Percentiles rank a stretch among this genome's conserved stretches.
Evolutionary conservation across 2,797 vertebrate species (phyloP).

Genomic region (Novumbra hubbsi): DNA sequence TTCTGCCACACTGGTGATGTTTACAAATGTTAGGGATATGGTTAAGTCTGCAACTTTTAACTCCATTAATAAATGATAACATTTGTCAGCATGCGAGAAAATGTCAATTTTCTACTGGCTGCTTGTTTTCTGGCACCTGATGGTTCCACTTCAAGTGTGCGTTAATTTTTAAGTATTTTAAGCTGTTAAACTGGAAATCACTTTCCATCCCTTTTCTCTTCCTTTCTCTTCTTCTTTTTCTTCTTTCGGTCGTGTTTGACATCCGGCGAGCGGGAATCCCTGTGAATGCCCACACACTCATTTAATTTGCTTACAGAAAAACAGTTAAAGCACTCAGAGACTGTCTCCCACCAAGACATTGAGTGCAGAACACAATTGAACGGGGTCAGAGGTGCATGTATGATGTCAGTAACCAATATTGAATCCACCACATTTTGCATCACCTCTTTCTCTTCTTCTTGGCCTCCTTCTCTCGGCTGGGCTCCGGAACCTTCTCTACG

Average conservation of each 20-base stretch:
- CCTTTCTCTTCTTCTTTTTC: slow-evolving; percentile 76
- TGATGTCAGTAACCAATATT: not conserved
- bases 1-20: too few relatives aligned
- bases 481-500: too few relatives aligned
- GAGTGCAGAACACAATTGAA: not conserved
- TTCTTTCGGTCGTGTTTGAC: slow-evolving; percentile 78
- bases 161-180: too few relatives aligned
- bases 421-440: slow-evolving; percentile 29
- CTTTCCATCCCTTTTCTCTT: slow-evolving; percentile 37
- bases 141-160: too few relatives aligned
- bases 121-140: too few relatives aligned
- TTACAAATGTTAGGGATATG: too few relatives aligned
- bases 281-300: slow-evolving; percentile 49
- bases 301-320: not conserved
- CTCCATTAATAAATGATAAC: too few relatives aligned
- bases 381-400: not conserved
- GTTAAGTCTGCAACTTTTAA: too few relatives aligned
- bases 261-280: slow-evolving; percentile 79
- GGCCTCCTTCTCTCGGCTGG: slow-evolving; percentile 57
- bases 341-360: not conserved
- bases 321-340: not conserved
- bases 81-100: too few relatives aligned
- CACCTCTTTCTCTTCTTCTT: slow-evolving; percentile 81
- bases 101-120: too few relatives aligned
- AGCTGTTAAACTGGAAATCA: slow-evolving; percentile 26